phyloP scores from a whole-genome alignment of 2,797 vertebrate genomes.

The Pipistrellus pipistrellus region DNA sequence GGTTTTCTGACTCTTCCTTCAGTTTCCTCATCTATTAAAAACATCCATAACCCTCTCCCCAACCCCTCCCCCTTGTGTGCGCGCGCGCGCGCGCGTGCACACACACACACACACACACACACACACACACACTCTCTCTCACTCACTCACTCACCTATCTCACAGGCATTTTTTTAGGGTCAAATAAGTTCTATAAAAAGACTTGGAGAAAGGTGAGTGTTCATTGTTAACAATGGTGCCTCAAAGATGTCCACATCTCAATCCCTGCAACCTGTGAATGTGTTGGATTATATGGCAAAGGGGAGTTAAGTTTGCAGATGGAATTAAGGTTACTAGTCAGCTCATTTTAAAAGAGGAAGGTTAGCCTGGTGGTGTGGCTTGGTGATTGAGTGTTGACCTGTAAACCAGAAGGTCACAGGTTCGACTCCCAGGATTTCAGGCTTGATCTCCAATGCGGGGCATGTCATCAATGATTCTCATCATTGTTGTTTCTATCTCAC shows the following conservation, averaged over 20 bases:
- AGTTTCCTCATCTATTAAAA: slow-evolving; percentile 37
- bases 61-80: too few species aligned
- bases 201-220: background rate
- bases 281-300: slow-evolving; percentile 14
- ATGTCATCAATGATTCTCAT: too few species aligned
- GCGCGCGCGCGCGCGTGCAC: too few species aligned
- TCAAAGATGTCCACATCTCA: background rate
- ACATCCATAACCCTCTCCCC: background rate
- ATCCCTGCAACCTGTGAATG: background rate
- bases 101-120: too few species aligned
- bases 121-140: too few species aligned
- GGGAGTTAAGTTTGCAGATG: background rate
- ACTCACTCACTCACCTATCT: background rate
- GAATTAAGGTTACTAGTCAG: background rate
- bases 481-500: too few species aligned
- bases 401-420: too few species aligned
- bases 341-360: background rate
- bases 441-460: too few species aligned
- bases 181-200: slow-evolving; percentile 2
- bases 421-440: too few species aligned
- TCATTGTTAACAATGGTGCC: background rate
- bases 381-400: too few species aligned
- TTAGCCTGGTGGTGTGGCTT: too few species aligned
- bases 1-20: background rate
- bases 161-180: slow-evolving; percentile 19